Conservation (phyloP, 2,797 vertebrate species). For the Poeciliopsis paucimaculata region DNA sequence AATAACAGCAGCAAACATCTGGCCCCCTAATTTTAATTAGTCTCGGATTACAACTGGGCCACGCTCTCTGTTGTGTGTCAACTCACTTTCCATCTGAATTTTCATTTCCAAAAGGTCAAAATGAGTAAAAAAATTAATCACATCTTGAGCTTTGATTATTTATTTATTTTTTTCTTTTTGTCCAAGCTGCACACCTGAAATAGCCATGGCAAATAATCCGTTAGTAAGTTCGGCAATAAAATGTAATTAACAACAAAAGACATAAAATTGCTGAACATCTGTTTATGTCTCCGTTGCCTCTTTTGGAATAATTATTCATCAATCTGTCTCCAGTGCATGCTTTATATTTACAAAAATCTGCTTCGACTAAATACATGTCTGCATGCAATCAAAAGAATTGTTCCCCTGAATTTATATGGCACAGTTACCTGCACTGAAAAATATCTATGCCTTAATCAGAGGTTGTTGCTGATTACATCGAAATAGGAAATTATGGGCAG, state of each 20-base stretch:
- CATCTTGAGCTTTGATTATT: neutral
- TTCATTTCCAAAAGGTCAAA: conserved; percentile 16
- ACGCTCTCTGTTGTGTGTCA: conserved; percentile 16
- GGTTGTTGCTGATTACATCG: conserved; percentile 2
- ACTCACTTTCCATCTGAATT: conserved; percentile 33
- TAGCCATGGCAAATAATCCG: neutral
- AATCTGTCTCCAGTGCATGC: neutral
- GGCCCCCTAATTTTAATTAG: conserved; percentile 74
- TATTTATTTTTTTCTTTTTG: neutral
- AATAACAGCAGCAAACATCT: conserved; percentile 70
- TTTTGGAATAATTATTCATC: neutral
- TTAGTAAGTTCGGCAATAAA: neutral
- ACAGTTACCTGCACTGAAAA: conserved; percentile 1
- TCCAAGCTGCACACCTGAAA: neutral
- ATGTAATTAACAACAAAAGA: neutral
- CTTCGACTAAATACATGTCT: neutral
- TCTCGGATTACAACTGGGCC: conserved; percentile 49
- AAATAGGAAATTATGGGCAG: conserved; percentile 9
- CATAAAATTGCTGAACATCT: neutral
- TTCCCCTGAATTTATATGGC: neutral
- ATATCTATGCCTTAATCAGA: conserved; percentile 2
- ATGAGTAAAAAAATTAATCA: neutral
- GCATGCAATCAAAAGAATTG: conserved; percentile 6
- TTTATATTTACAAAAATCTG: neutral
- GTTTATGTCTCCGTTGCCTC: neutral